phyloP scores from a whole-genome alignment of 2,797 vertebrate species.

The Carapus acus region DNA sequence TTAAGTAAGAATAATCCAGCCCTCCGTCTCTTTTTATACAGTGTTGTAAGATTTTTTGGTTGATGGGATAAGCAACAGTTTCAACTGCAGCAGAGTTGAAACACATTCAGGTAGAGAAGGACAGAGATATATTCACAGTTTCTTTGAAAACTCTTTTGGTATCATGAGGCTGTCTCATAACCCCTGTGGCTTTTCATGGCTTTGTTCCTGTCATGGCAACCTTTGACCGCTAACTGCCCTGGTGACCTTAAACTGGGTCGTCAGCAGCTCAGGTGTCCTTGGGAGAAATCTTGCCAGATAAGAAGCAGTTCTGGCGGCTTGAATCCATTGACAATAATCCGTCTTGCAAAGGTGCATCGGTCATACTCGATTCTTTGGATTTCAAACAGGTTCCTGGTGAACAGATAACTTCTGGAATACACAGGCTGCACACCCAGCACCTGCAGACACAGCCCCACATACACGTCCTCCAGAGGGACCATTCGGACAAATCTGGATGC shows the following conservation, averaged over 20 bases:
- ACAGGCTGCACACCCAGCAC: conserved; percentile 80
- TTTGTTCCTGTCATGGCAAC: neutral
- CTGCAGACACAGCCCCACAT: conserved; percentile 88
- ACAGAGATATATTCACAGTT: no score
- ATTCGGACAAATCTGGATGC: conserved; percentile 82
- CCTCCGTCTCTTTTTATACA: no score
- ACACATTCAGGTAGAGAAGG: no score
- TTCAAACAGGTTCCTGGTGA: conserved; percentile 68
- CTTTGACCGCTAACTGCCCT: neutral
- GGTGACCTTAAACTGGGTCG: neutral
- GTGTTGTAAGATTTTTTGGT: no score
- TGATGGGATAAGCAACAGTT: no score
- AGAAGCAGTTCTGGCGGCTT: conserved; percentile 46
- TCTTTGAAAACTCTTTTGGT: no score
- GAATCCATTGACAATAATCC: conserved; percentile 61
- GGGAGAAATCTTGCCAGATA: conserved; percentile 67
- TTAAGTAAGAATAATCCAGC: no score
- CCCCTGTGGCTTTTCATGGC: conserved; percentile 19
- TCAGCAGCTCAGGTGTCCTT: conserved; percentile 53
- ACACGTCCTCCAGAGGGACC: conserved; percentile 91
- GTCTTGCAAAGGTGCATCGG: conserved; percentile 57
- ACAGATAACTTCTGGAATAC: conserved; percentile 78
- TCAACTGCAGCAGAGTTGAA: no score
- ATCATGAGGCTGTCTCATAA: no score
- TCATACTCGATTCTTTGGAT: conserved; percentile 60